These are phyloP conservation scores for Centruroides sculpturatus DNA, from an alignment of 1,140 invertebrate genomes.

Conservation along the genomic window DNA sequence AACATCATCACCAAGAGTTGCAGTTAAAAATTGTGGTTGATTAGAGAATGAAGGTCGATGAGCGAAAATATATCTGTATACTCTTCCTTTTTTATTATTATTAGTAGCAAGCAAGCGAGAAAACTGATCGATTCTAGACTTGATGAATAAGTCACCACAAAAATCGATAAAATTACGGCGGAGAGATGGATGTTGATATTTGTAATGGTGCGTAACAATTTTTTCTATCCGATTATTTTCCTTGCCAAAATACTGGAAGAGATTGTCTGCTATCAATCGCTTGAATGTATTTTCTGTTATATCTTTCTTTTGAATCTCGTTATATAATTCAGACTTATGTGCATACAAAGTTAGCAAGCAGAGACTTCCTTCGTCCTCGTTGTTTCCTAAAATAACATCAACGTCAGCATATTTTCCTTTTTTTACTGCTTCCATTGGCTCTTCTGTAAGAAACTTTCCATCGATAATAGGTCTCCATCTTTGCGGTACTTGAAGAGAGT, in stretches of 20 bases:
- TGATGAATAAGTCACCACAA: constrained; percentile 16
- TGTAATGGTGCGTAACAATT: not conserved
- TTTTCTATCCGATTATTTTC: not conserved
- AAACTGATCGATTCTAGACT: constrained; percentile 3
- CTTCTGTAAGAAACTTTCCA: constrained; percentile 8
- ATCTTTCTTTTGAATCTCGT: constrained; percentile 7
- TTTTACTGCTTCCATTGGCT: constrained; percentile 7
- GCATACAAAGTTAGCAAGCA: constrained; percentile 16
- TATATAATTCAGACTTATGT: constrained; percentile 4
- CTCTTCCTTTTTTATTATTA: not conserved
- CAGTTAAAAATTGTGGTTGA: constrained; percentile 16
- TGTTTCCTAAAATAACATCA: constrained; percentile 17
- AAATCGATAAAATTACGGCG: constrained; percentile 14
- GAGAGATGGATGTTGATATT: not conserved
- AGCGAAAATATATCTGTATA: constrained; percentile 17
- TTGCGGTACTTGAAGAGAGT: not conserved
- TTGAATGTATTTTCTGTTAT: constrained; percentile 10
- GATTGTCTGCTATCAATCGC: not conserved
- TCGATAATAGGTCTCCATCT: constrained; percentile 17
- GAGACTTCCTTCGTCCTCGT: constrained; percentile 18
- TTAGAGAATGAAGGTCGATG: constrained; percentile 19
- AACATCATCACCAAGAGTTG: constrained; percentile 20
- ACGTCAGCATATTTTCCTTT: constrained; percentile 5
- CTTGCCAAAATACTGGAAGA: not conserved
- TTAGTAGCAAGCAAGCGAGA: constrained; percentile 1